Percentiles rank a stretch among this genome's conserved stretches.
Evolutionary conservation across 2,888 invertebrate genomes (phyloP).

Genomic region (Brenthis hecate): DNA sequence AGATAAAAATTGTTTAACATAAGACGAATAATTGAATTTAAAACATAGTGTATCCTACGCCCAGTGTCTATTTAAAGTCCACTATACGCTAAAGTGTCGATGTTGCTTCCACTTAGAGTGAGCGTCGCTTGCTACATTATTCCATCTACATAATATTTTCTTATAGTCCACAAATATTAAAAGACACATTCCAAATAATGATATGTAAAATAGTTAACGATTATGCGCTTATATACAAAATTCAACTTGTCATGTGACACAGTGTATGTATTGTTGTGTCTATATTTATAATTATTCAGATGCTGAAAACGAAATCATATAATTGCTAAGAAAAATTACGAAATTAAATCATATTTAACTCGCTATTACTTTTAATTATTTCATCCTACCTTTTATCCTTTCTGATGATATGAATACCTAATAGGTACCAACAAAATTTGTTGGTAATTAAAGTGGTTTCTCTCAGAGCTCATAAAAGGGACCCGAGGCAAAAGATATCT

Average conservation of each 20-base stretch:
- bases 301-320: constrained; percentile 79
- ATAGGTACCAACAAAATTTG: no score
- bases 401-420: no score
- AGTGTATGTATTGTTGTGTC: constrained; percentile 70
- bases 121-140: constrained; percentile 57
- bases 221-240: constrained; percentile 75
- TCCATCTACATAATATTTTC: constrained; percentile 39
- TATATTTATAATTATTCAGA: constrained; percentile 75
- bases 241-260: constrained; percentile 65
- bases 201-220: constrained; percentile 61
- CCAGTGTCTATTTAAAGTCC: constrained; percentile 52
- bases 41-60: constrained; percentile 48
- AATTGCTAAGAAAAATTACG: constrained; percentile 81
- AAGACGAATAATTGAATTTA: constrained; percentile 59
- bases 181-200: constrained; percentile 72
- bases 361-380: constrained; percentile 55
- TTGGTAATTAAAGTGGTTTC: no score
- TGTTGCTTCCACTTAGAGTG: constrained; percentile 52
- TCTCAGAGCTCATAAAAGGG: no score
- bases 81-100: constrained; percentile 45
- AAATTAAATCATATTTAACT: constrained; percentile 83
- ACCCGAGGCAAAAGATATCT: no score
- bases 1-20: constrained; percentile 65
- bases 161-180: constrained; percentile 54
- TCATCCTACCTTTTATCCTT: constrained; percentile 14